Evolutionary conservation across 2,888 invertebrate genomes (phyloP).

Genomic region (Micropterix aruncella): DNA sequence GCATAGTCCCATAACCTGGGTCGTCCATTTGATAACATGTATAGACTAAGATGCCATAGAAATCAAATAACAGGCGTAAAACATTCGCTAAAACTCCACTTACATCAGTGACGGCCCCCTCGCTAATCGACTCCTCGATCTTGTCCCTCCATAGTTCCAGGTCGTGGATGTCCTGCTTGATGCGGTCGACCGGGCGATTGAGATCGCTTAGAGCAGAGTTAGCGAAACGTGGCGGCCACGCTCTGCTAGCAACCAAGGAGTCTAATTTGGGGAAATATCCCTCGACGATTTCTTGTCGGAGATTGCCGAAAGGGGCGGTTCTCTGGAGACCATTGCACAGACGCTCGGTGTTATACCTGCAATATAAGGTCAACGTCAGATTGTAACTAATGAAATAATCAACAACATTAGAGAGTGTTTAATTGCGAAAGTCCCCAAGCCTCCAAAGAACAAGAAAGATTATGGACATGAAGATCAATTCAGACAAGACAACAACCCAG

Average conservation of each 20-base stretch:
- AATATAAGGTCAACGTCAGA: no score
- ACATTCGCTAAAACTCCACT: constrained; percentile 14
- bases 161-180: constrained; percentile 51
- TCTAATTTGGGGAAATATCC: constrained; percentile 79
- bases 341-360: constrained; percentile 63
- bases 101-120: constrained; percentile 41
- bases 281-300: constrained; percentile 55
- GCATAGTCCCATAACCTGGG: not conserved
- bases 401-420: no score
- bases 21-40: not conserved
- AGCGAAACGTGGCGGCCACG: constrained; percentile 59
- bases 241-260: constrained; percentile 57
- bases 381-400: no score
- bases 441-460: no score
- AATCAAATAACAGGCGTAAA: constrained; percentile 6
- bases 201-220: constrained; percentile 42
- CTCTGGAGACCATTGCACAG: constrained; percentile 55
- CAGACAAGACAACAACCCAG: no score
- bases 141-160: constrained; percentile 65
- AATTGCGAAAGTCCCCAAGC: no score
- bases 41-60: constrained; percentile 4
- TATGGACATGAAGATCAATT: no score
- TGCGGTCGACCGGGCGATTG: constrained; percentile 51
- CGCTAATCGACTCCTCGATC: constrained; percentile 56
- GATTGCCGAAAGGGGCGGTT: constrained; percentile 46